Percentiles rank a stretch among this genome's conserved stretches.
Evolutionary conservation across 2,888 invertebrate species (phyloP).

Genomic region (Choristoneura rosaceana): DNA sequence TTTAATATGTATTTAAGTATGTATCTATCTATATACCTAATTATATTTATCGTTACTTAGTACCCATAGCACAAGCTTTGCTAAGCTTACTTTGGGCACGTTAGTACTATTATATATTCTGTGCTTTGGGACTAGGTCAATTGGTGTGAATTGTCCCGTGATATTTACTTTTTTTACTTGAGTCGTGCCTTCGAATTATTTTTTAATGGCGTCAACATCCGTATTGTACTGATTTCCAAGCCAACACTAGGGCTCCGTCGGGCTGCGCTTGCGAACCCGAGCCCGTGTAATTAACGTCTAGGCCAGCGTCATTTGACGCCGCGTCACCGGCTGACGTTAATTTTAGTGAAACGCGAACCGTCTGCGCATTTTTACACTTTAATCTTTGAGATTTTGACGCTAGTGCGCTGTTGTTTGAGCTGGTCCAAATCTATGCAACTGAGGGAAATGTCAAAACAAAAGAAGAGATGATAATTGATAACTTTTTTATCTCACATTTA

Average conservation of each 20-base stretch:
- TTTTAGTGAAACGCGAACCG: slow-evolving; percentile 75
- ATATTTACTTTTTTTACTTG: too few species aligned
- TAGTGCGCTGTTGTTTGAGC: slow-evolving; percentile 16
- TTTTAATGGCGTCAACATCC: too few species aligned
- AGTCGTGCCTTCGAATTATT: too few species aligned
- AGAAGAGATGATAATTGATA: too few species aligned
- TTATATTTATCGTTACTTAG: too few species aligned
- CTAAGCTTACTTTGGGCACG: too few species aligned
- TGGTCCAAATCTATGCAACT: neutral
- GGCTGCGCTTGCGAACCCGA: slow-evolving; percentile 33
- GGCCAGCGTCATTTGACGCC: slow-evolving; percentile 58
- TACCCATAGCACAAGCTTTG: too few species aligned
- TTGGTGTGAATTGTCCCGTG: too few species aligned
- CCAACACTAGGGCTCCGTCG: neutral
- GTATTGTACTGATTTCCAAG: neutral
- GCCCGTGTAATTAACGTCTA: slow-evolving; percentile 46
- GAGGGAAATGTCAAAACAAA: neutral
- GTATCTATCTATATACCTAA: too few species aligned
- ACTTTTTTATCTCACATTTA: neutral
- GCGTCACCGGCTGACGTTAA: slow-evolving; percentile 65
- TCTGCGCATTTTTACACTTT: slow-evolving; percentile 57
- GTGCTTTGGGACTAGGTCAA: too few species aligned
- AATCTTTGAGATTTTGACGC: slow-evolving; percentile 35
- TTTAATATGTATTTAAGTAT: too few species aligned
- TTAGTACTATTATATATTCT: too few species aligned